A percentile compares a stretch with the other conserved stretches of the same genome.
Evolutionary conservation across 2,888 invertebrate genomes (phyloP).

Genomic region (Bembecia ichneumoniformis): DNA sequence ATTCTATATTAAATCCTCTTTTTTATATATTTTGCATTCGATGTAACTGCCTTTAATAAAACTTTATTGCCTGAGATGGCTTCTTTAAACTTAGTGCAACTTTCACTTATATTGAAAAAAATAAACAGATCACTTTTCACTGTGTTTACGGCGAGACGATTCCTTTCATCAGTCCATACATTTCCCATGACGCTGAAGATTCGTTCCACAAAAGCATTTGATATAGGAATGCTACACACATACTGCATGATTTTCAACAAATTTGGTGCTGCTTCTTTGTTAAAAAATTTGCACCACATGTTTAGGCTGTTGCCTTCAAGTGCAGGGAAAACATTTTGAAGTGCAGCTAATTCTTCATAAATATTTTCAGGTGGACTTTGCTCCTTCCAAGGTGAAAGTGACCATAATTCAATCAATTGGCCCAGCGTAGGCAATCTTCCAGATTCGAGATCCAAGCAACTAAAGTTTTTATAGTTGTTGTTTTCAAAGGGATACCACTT

Average conservation of each 20-base stretch:
- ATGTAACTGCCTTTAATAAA: conserved; percentile 1
- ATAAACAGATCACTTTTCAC: conserved; percentile 1
- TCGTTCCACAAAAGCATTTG: conserved; percentile 3
- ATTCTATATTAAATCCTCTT: background rate
- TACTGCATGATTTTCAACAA: conserved; percentile 3
- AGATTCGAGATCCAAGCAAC: background rate
- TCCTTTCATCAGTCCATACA: conserved; percentile 4
- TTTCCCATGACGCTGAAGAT: conserved; percentile 4
- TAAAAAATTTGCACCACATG: background rate
- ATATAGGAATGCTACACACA: no score
- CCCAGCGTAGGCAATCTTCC: background rate
- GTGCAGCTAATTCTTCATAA: background rate
- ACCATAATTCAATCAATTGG: background rate
- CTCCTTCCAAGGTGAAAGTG: conserved; percentile 3
- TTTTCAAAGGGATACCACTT: background rate
- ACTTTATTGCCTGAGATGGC: conserved; percentile 1
- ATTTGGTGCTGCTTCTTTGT: conserved; percentile 1
- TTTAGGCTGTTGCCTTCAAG: background rate
- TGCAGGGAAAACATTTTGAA: conserved; percentile 3
- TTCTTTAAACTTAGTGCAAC: conserved; percentile 1
- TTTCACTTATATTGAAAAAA: conserved; percentile 1
- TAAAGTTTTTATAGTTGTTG: background rate
- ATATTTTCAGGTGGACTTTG: background rate
- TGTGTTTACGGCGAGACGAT: conserved; percentile 2
- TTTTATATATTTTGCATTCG: background rate